Evolutionary conservation across 2,113 vertebrate genomes (phyloP), one percentile per base, ranked within the genome.

Genomic region (Leptodactylus fuscus): DNA sequence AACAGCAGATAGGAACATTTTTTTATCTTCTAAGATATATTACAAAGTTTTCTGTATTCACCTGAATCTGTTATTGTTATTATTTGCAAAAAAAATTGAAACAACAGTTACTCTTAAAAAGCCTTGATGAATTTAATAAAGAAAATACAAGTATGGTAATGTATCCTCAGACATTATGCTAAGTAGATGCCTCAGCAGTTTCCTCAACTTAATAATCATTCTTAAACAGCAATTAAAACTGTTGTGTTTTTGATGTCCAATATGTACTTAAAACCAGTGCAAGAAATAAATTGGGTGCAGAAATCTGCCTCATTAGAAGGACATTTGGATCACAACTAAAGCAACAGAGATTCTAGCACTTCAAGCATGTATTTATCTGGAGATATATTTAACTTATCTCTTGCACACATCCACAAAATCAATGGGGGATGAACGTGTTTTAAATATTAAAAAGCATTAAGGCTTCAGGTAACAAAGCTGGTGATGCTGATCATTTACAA

Each of bases 381-480:
- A 75, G 41, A 75, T 51, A 75, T 51, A 75, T 75, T 75, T 75
- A 75, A 46, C 73, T 75, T 75, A 49, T 49, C 46, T 29, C 73
- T 29, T 32, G 46, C 44, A 75, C 24, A 49, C 44, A 44, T 74
- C 71, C 38, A 49, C 73, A 75, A 48, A 75, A 75, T 49, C 24
- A 49, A 75, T 75, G 73, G 73, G 32, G 34, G 69, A 71, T 41
- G 36, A 71, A 71, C 69, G 36, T 41, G 69, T 71, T 41, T 71
- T 71, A 71, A 71, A 71, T 71, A 71, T 49, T 75, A 48, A 29
- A 74, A 49, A 75, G 73, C 73, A 75, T 51, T 49, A 49, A 29
- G 46, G 27, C 73, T 46, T 49, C 46, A 41, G 69, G 73, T 29
- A 49, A 49, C 22, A 75, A 75, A 75, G 46, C 46, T 27, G 15